Base-by-base conservation (phyloP, 2,797 vertebrate genomes). In the Brachymystax lenok region DNA sequence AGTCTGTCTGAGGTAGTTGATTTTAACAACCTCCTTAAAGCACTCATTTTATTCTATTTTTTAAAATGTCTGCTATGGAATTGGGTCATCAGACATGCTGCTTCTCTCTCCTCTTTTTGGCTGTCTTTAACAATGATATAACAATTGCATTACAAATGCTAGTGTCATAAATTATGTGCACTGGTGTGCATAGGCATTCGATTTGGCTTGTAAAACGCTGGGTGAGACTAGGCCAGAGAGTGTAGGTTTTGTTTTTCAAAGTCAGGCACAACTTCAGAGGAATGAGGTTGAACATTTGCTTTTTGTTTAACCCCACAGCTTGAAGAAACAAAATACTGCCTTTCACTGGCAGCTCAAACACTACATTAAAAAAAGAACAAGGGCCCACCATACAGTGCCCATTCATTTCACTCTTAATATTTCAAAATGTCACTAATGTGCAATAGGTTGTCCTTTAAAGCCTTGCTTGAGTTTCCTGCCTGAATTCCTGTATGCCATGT, bases 361-460 rank as follows among this genome's bases (percentile, higher is more conserved):
- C 80, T 86, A 86, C 71, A 77, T 85, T 78, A 67, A 30, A 77
- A 70, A 76, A 4, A 76, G 76, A 82, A 74, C 28, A 76, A 64
- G 78, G 71, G 71, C 77, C 77, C 75, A 73, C 35, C 77, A 82
- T 83, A 82, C 75, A 75, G 80, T 76, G 83, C 75, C 76, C 76
- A 83, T 88, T 86, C 63, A 88, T 87, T 90, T 92, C 81, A 88
- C 81, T 88, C 69, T 86, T 87, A 83, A 89, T 89, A 85, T 89
- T 87, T 90, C 77, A 89, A 82, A 85, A 81, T 83, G 83, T 83
- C 80, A 77, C 80, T 82, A 82, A 88, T 83, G 83, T 87, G 75
- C 76, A 56, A 46, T 71, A 77, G 73, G 69, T 82, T 84, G 75
- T 87, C 80, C 78, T 84, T 83, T 82, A 78, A 30, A 75, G 69